Evolutionary conservation across 2,113 vertebrate genomes (phyloP).

Genomic region (Chionis minor): DNA sequence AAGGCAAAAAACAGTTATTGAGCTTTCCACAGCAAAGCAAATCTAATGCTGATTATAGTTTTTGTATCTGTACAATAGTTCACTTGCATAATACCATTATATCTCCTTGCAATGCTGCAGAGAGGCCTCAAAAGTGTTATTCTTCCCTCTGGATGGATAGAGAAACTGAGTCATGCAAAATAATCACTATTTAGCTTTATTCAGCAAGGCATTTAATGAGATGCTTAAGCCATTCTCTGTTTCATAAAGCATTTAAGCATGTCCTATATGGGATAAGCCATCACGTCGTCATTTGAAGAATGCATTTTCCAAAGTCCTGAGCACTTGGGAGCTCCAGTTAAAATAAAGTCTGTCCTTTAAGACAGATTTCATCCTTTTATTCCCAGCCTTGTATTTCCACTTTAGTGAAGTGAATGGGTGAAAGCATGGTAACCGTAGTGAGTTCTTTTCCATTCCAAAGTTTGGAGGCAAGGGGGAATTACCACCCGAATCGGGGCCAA

Average conservation of each 20-base stretch:
- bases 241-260: background rate
- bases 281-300: background rate
- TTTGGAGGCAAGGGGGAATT: background rate
- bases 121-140: background rate
- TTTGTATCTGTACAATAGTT: background rate
- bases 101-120: background rate
- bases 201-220: background rate
- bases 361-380: background rate
- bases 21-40: background rate
- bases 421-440: background rate
- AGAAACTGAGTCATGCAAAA: constrained; percentile 48
- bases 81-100: background rate
- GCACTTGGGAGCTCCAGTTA: background rate
- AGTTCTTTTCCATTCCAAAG: background rate
- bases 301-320: background rate
- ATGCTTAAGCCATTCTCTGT: background rate
- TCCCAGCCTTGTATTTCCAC: background rate
- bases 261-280: background rate
- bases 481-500: background rate
- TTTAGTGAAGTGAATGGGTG: background rate
- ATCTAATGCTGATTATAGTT: background rate
- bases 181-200: background rate
- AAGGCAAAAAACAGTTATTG: background rate
- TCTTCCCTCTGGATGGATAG: background rate
- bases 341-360: background rate